Evolutionary conservation across 2,888 invertebrate genomes (phyloP).

Genomic region (Metacarcinus magister): DNA sequence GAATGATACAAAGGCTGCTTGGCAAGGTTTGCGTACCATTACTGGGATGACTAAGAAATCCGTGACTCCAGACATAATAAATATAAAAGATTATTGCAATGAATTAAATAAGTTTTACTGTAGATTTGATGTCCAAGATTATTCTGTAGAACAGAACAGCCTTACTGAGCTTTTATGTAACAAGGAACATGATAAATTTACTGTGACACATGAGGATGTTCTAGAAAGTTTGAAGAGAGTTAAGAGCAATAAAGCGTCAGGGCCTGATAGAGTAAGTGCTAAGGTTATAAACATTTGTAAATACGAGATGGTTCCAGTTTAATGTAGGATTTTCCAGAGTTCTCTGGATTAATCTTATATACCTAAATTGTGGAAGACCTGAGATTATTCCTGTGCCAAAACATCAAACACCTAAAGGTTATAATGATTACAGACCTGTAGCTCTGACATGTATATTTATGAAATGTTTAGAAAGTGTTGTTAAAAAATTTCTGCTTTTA

Average conservation of each 20-base stretch:
- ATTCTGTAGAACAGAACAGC: conserved; percentile 37
- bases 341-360: conserved; percentile 10
- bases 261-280: neutral
- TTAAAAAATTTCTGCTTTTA: no score
- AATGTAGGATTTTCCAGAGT: conserved; percentile 50
- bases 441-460: no score
- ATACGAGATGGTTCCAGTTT: conserved; percentile 9
- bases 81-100: conserved; percentile 53
- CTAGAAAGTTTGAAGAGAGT: conserved; percentile 49
- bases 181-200: conserved; percentile 40
- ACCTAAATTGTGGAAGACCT: conserved; percentile 46
- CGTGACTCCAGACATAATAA: neutral
- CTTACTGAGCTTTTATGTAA: conserved; percentile 29
- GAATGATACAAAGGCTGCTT: conserved; percentile 45
- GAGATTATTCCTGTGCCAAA: conserved; percentile 34
- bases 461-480: no score
- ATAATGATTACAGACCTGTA: no score
- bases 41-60: conserved; percentile 45
- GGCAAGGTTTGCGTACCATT: conserved; percentile 29
- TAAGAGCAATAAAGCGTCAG: neutral
- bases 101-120: conserved; percentile 9
- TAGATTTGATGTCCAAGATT: conserved; percentile 39
- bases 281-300: conserved; percentile 37
- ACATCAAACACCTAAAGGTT: neutral
- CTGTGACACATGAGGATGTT: conserved; percentile 19